Evolutionary conservation across 2,113 vertebrate species (phyloP).

Genomic region (Sander vitreus): DNA sequence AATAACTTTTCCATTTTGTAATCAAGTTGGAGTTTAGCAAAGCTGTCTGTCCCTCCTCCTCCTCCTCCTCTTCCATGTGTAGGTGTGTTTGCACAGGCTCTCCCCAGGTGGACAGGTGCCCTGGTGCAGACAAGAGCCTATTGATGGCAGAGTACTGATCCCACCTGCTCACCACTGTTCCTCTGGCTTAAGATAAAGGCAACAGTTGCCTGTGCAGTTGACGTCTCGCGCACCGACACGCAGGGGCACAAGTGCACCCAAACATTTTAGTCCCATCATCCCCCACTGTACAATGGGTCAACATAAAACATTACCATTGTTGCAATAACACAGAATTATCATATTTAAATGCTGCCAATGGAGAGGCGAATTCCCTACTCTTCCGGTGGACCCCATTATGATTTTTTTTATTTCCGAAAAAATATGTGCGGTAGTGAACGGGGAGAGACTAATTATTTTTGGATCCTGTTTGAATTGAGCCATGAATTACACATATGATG

Average conservation of each 20-base stretch:
- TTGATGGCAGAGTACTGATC: conserved; percentile 71
- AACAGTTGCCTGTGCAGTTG: conserved; percentile 68
- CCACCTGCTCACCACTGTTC: conserved; percentile 76
- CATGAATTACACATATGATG: too few relatives aligned
- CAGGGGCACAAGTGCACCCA: not conserved
- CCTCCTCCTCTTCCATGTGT: conserved; percentile 26
- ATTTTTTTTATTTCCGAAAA: too few relatives aligned
- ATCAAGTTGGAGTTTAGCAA: conserved; percentile 10
- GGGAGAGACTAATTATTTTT: too few relatives aligned
- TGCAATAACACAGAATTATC: not conserved
- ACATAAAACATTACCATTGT: not conserved
- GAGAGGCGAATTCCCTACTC: too few relatives aligned
- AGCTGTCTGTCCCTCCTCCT: conserved; percentile 25
- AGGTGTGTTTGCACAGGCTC: conserved; percentile 56
- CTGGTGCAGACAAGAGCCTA: conserved; percentile 65
- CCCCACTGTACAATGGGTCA: not conserved
- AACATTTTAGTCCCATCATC: not conserved
- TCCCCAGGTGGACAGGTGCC: conserved; percentile 71
- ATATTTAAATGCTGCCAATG: not conserved
- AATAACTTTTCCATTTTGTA: not conserved
- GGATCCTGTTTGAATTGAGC: too few relatives aligned
- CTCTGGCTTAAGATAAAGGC: conserved; percentile 52
- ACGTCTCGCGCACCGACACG: conserved; percentile 29
- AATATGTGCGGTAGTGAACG: too few relatives aligned
- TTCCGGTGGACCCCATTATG: too few relatives aligned